Evolutionary conservation across 2,797 vertebrate species (phyloP), one percentile per base, ranked within the genome.

Genomic region (Etheostoma perlongum): DNA sequence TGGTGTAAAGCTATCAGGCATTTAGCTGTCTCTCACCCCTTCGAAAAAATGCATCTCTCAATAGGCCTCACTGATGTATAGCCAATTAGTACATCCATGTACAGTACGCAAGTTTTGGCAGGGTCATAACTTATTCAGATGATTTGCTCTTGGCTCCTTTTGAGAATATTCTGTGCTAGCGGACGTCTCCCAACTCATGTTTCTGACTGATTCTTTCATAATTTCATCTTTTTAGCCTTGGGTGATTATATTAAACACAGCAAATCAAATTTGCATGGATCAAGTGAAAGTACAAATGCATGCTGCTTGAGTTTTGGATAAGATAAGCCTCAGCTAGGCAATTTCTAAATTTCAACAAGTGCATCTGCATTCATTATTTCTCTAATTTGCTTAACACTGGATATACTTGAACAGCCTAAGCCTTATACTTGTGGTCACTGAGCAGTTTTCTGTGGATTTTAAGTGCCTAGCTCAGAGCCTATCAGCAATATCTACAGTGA

Each of bases 51-150:
- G 8, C 54, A 76, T 48, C 33, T 82, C 80, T 84, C 53, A 58
- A 6, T 33, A 67, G 69, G 65, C 67, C 42, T 81, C 58, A 83
- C 72, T 82, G 71, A 68, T 79, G 59, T 84, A 80, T n/a, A 66
- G 67, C 76, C 78, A 74, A 75, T 85, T 79, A 83, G 76, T 54
- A 36, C 68, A 74, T 72, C 70, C 15, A 46, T 80, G 83, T 79
- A 87, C 42, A 82, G 58, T 58, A 49, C 4, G 8, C 25, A 1
- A 33, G 74, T 74, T 77, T 75, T 77, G 48, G 63, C 21, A 44
- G 53, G 21, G 77, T 82, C 52, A 83, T 89, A 67, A 88, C 18
- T 85, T 72, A 87, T 89, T 89, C 72, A 87, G 70, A n/a, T 30
- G 51, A 83, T 78, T 85, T 82, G 30, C 63, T 80, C 42, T 67